Evolutionary conservation across 2,888 invertebrate species (phyloP).

Genomic region (Watsonalla binaria): DNA sequence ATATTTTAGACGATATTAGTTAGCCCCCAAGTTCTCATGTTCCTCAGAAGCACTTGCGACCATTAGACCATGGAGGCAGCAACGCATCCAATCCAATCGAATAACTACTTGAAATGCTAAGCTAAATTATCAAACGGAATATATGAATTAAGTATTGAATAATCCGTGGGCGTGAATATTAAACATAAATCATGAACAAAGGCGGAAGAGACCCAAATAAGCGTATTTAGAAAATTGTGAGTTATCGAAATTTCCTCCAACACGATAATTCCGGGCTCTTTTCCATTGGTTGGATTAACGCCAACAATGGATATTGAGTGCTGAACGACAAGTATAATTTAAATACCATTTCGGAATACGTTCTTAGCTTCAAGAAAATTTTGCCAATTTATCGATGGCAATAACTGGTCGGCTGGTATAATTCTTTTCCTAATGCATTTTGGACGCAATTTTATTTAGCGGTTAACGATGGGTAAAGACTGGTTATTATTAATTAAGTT

Average conservation of each 20-base stretch:
- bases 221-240: slow-evolving; percentile 30
- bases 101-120: slow-evolving; percentile 28
- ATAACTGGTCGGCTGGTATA: background rate
- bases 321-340: slow-evolving; percentile 32
- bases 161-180: slow-evolving; percentile 16
- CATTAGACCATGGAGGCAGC: no score
- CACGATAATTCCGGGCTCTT: slow-evolving; percentile 22
- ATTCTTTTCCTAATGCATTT: background rate
- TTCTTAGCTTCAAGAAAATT: slow-evolving; percentile 4
- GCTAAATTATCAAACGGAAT: slow-evolving; percentile 30
- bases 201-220: slow-evolving; percentile 15
- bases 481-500: no score
- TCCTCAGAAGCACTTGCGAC: no score
- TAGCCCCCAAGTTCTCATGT: no score
- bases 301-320: slow-evolving; percentile 39
- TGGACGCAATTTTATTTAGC: background rate
- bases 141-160: slow-evolving; percentile 25
- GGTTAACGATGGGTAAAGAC: no score
- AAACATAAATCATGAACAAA: slow-evolving; percentile 18
- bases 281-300: slow-evolving; percentile 36
- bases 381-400: background rate
- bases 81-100: slow-evolving; percentile 26
- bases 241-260: slow-evolving; percentile 24
- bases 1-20: no score
- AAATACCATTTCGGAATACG: slow-evolving; percentile 22